Evolutionary conservation across 2,888 invertebrate species (phyloP).

Genomic region (Andrena hattorfiana): DNA sequence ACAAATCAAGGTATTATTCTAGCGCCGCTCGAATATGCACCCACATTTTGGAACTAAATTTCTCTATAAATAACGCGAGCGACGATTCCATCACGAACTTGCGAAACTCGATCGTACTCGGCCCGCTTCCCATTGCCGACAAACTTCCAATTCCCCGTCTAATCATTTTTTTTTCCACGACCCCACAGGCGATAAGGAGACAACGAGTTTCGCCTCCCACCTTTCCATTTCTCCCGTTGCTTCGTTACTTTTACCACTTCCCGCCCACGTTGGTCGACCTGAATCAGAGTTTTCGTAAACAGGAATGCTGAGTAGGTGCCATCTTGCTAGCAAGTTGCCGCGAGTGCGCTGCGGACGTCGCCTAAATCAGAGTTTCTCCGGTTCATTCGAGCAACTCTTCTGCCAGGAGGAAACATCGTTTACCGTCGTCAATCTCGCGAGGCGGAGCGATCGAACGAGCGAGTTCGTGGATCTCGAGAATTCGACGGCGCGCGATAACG

Average conservation of each 20-base stretch:
- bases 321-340: slow-evolving; percentile 1
- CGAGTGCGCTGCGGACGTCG: background rate
- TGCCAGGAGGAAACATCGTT: background rate
- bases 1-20: slow-evolving; percentile 58
- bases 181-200: slow-evolving; percentile 5
- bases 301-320: background rate
- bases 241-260: background rate
- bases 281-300: slow-evolving; percentile 2
- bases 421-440: background rate
- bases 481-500: slow-evolving; percentile 32
- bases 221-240: background rate
- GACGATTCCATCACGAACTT: slow-evolving; percentile 41
- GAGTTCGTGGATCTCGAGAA: background rate
- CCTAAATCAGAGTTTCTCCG: background rate
- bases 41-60: slow-evolving; percentile 34
- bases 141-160: slow-evolving; percentile 41
- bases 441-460: slow-evolving; percentile 1
- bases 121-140: slow-evolving; percentile 17
- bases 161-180: slow-evolving; percentile 28
- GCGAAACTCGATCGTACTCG: slow-evolving; percentile 17
- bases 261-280: background rate
- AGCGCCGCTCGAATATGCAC: slow-evolving; percentile 25
- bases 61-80: slow-evolving; percentile 43
- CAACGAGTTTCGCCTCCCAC: slow-evolving; percentile 9
- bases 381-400: background rate